Base-by-base conservation (phyloP, 2,113 vertebrate genomes). In the Ptyas mucosa region DNA sequence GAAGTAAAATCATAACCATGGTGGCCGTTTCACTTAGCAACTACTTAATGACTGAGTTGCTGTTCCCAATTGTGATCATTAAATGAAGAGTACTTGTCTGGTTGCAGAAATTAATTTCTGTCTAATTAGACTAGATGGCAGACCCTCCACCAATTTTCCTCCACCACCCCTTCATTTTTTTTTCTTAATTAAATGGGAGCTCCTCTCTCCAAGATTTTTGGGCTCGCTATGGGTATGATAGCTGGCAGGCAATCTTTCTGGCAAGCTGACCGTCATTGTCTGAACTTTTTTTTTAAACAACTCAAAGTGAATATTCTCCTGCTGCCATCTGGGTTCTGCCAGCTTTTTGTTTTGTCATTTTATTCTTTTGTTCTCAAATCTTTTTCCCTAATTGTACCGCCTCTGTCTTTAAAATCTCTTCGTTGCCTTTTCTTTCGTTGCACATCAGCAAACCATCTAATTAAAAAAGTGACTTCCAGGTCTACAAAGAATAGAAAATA, bases 231-330 rank as follows among this genome's bases (percentile, higher is more conserved):
- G 34, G 75, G 39, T 34, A 8, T 9, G 8, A 21, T 39, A 81
- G 81, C 43, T 90, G 90, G 95, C 94, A 91, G 46, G n/a, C 43
- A 34, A 91, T 94, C 93, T 89, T 95, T 93, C 89, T 95, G 95
- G 91, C 94, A 93, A 92, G 87, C 93, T 53, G 91, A 89, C 89
- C 91, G 90, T 95, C 93, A 43, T 89, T 88, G 88, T 92, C 91
- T 90, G 95, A 91, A 81, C 95, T 95, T 94, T 95, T 95, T 91
- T 26, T 10, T 58, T 24, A 26, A 11, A 52, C 23, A 93, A 97
- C 93, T 95, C 96, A 95, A 34, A 81, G 2, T 96, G 95, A 94
- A 75, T 94, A 93, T 93, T 94, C 81, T 91, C 89, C 89, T 95
- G 96, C 94, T 51, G 55, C 54, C 91, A 91, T 95, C 91, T 75